Conservation (phyloP, 1,140 invertebrate species). For the Odontomachus brunneus region DNA sequence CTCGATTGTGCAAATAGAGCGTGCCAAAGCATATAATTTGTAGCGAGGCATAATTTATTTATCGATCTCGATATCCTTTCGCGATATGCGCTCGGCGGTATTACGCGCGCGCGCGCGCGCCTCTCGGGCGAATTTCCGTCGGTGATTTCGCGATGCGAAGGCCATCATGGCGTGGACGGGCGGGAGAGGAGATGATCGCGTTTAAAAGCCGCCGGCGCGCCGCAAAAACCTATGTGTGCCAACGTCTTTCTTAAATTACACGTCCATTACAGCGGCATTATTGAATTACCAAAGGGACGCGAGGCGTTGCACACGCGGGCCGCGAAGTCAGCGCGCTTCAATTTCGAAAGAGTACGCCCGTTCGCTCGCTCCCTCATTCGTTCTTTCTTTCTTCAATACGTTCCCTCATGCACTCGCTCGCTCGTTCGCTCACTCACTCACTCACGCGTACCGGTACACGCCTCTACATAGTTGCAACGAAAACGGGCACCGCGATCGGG, state of each 20-base stretch:
- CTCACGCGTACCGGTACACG: constrained; percentile 10
- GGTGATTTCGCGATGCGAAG: constrained; percentile 1
- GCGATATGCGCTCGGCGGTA: not conserved
- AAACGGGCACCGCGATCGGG: constrained; percentile 11
- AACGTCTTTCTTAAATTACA: constrained; percentile 47
- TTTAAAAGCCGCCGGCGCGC: not conserved
- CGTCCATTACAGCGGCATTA: constrained; percentile 36
- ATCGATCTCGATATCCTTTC: constrained; percentile 5
- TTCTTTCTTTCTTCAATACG: no score
- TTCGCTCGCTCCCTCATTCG: not conserved
- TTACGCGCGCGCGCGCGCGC: not conserved
- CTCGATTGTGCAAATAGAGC: not conserved
- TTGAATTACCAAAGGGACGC: constrained; percentile 37
- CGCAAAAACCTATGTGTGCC: constrained; percentile 29
- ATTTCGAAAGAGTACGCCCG: constrained; percentile 31
- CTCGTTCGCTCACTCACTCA: constrained; percentile 1
- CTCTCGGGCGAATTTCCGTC: not conserved
- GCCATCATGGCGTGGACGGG: not conserved
- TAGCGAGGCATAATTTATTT: constrained; percentile 23
- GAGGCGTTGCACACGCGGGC: not conserved
- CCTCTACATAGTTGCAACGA: constrained; percentile 14
- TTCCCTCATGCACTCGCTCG: not conserved
- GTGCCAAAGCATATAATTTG: constrained; percentile 35
- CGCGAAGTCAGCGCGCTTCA: constrained; percentile 27
- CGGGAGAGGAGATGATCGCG: not conserved